A percentile compares a stretch with the other conserved stretches of the same genome.
These are phyloP conservation scores for Oncorhynchus clarkii DNA, from an alignment of 2,113 vertebrate species.

Conservation along the genomic window DNA sequence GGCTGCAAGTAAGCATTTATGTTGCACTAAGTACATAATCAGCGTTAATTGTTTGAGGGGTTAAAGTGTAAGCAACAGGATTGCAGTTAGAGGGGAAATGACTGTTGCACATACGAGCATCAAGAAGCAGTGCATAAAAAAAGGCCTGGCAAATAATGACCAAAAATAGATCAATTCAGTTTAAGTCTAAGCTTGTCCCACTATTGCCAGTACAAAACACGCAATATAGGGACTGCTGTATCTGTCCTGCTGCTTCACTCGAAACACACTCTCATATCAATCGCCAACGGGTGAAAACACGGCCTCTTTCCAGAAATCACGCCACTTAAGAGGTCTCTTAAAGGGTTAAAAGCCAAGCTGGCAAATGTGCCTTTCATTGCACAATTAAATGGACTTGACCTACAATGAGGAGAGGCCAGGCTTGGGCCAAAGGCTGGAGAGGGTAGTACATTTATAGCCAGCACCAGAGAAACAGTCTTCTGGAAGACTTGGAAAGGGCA, in stretches of 20 bases:
- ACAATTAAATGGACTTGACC: neutral
- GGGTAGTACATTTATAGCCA: neutral
- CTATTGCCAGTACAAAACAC: neutral
- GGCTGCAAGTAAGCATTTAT: neutral
- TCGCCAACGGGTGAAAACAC: neutral
- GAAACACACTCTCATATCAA: neutral
- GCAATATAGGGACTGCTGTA: neutral
- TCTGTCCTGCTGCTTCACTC: neutral
- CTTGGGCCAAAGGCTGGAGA: neutral
- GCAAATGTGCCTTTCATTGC: neutral
- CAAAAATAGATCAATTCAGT: neutral
- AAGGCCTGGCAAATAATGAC: too few relatives aligned
- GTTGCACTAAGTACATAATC: neutral
- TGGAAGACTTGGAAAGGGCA: neutral
- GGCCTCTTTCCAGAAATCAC: neutral
- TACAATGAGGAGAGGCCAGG: neutral
- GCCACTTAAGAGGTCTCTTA: neutral
- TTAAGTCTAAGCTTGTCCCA: neutral
- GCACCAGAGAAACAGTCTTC: neutral
- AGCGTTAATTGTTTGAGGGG: neutral
- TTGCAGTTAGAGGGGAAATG: neutral
- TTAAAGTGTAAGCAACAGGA: neutral
- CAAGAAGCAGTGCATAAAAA: too few relatives aligned
- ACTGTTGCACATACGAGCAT: neutral
- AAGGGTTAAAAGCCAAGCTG: neutral